These are phyloP conservation scores for Bos javanicus DNA, from an alignment of 2,113 vertebrate species.

Conservation along the genomic window DNA sequence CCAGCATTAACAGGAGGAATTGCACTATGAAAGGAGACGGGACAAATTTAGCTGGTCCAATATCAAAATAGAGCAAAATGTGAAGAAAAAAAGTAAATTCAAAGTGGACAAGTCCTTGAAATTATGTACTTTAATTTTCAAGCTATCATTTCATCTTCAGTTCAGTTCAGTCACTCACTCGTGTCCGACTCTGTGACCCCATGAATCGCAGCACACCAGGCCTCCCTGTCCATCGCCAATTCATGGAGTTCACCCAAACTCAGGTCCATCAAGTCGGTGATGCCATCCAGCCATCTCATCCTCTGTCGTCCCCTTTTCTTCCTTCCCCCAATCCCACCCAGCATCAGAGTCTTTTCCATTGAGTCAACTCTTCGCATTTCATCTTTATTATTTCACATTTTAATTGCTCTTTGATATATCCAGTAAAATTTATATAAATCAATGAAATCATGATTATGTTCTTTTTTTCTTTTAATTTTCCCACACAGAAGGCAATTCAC, in stretches of 20 bases:
- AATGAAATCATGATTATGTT: background rate
- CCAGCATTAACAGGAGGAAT: background rate
- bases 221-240: too few relatives aligned
- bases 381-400: slow-evolving; percentile 15
- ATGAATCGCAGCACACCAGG: too few relatives aligned
- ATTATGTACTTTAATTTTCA: background rate
- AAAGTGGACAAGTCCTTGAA: slow-evolving; percentile 22
- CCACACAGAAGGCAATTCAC: background rate
- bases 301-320: too few relatives aligned
- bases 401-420: background rate
- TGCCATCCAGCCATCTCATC: too few relatives aligned
- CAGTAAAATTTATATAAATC: background rate
- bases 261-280: rapidly evolving
- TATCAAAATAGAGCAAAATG: background rate
- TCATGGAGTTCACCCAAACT: too few relatives aligned
- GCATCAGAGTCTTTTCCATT: too few relatives aligned
- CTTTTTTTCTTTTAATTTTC: background rate
- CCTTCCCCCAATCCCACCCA: too few relatives aligned
- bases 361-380: background rate
- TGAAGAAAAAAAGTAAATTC: slow-evolving; percentile 23
- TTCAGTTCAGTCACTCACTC: too few relatives aligned
- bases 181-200: too few relatives aligned
- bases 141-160: background rate
- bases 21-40: slow-evolving; percentile 1
- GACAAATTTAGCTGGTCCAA: background rate